These are phyloP conservation scores for Pygmarrhopalites habei DNA, from an alignment of 1,140 invertebrate species.

Conservation along the genomic window DNA sequence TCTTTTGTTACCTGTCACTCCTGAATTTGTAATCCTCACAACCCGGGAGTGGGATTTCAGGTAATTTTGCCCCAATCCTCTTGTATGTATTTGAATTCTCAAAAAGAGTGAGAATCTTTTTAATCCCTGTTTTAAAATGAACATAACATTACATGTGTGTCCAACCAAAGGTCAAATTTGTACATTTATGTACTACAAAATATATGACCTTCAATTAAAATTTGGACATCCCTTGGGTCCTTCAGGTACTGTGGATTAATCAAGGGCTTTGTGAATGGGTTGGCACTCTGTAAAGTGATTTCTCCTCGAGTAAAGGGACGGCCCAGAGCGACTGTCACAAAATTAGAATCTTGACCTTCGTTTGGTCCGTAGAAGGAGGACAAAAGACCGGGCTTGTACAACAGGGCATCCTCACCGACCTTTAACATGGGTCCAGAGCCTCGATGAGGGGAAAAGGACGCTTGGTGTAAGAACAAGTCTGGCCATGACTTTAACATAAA, in stretches of 20 bases:
- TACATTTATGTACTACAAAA: neutral
- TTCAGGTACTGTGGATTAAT: conserved; percentile 23
- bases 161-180: neutral
- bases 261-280: conserved; percentile 3
- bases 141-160: neutral
- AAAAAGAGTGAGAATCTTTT: conserved; percentile 11
- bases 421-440: neutral
- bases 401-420: neutral
- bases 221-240: conserved; percentile 15
- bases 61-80: conserved; percentile 20
- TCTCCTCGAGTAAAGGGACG: conserved; percentile 11
- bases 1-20: too few relatives aligned
- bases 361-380: conserved; percentile 18
- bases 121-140: conserved; percentile 5
- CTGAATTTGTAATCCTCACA: conserved; percentile 64
- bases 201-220: conserved; percentile 13
- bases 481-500: too few relatives aligned
- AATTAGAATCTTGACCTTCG: conserved; percentile 17
- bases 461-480: neutral
- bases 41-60: conserved; percentile 53
- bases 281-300: conserved; percentile 2
- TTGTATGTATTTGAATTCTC: conserved; percentile 23
- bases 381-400: conserved; percentile 13
- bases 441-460: neutral
- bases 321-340: conserved; percentile 2